A percentile compares a stretch with the other conserved stretches of the same genome.
Conservation (phyloP, 2,113 vertebrate genomes). For the Heterotilapia buettikoferi region DNA sequence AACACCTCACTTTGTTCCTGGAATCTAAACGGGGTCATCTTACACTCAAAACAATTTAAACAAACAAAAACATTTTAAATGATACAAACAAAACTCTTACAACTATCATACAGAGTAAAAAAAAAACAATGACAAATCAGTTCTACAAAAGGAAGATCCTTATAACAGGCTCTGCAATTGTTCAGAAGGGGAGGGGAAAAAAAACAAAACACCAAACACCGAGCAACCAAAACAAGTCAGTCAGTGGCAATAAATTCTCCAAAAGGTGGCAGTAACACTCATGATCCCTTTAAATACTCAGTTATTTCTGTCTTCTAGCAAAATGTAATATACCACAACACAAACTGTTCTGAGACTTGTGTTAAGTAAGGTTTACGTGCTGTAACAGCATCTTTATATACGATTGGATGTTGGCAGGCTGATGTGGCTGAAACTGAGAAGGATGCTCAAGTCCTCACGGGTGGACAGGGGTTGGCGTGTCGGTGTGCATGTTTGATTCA, state of each 20-base stretch:
- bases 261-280: slow-evolving; percentile 45
- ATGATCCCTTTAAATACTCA: slow-evolving; percentile 52
- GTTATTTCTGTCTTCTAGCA: slow-evolving; percentile 18
- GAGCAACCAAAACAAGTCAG: slow-evolving; percentile 48
- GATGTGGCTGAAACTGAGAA: neutral
- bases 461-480: neutral
- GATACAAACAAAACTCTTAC: slow-evolving; percentile 54
- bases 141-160: slow-evolving; percentile 66
- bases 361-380: neutral
- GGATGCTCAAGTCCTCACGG: slow-evolving; percentile 8
- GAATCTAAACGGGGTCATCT: slow-evolving; percentile 55
- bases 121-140: slow-evolving; percentile 35
- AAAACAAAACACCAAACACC: slow-evolving; percentile 2
- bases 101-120: slow-evolving; percentile 67
- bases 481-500: neutral
- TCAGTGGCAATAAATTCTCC: slow-evolving; percentile 49
- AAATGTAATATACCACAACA: slow-evolving; percentile 42
- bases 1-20: slow-evolving; percentile 69
- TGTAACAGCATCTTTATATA: neutral
- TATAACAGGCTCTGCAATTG: slow-evolving; percentile 58
- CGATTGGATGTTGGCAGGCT: neutral
- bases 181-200: slow-evolving; percentile 24
- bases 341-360: slow-evolving; percentile 22
- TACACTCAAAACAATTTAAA: slow-evolving; percentile 64
- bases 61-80: slow-evolving; percentile 44